Percentiles rank a stretch among this genome's conserved stretches.
Conservation (phyloP, 2,113 vertebrate genomes). For the Nyctibius bracteatus region DNA sequence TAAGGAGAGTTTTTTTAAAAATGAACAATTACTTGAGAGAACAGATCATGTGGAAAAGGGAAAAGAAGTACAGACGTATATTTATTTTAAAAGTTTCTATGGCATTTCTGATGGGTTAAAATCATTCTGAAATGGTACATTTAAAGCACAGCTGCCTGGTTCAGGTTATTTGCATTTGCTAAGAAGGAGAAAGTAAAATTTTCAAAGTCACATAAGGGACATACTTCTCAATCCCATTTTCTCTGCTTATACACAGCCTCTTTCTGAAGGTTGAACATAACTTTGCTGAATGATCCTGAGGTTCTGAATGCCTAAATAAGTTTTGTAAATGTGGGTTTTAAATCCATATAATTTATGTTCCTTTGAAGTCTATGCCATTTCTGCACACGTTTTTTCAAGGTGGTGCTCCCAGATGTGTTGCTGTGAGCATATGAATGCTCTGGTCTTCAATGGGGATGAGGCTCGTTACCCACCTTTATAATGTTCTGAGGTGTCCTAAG, state of each 20-base stretch:
- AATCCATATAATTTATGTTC: neutral
- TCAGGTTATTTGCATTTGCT: neutral
- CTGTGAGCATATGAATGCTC: neutral
- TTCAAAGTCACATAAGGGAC: neutral
- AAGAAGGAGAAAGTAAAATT: neutral
- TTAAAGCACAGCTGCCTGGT: neutral
- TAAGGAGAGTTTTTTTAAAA: neutral
- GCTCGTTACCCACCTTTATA: neutral
- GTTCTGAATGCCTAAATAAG: neutral
- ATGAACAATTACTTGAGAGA: neutral
- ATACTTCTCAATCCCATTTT: neutral
- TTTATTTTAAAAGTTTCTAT: neutral
- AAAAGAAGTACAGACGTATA: neutral
- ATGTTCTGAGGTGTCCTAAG: neutral
- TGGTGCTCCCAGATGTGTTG: neutral
- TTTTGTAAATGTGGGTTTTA: neutral
- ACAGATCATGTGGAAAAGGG: neutral
- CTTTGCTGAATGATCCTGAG: neutral
- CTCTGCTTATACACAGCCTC: neutral
- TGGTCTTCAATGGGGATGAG: neutral
- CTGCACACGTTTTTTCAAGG: neutral
- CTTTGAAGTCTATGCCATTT: neutral
- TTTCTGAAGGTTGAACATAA: neutral
- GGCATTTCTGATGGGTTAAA: neutral
- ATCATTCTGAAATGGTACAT: neutral